Percentiles rank a stretch among this genome's conserved stretches.
phyloP scores from a whole-genome alignment of 2,888 invertebrate genomes.

The Saturnia japonica region DNA sequence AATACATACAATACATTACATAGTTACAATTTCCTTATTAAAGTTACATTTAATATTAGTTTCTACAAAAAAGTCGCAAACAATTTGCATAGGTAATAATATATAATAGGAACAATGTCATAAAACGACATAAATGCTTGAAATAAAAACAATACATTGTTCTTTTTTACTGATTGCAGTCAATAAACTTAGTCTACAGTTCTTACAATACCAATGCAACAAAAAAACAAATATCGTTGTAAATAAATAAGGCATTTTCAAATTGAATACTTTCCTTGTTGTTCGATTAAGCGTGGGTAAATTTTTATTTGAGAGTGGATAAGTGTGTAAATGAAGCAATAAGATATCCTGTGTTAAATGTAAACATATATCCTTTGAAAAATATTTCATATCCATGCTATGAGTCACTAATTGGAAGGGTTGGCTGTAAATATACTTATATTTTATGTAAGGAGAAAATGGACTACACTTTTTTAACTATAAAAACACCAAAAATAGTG shows the following conservation, averaged over 20 bases:
- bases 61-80: background rate
- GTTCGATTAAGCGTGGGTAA: background rate
- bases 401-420: too few relatives aligned
- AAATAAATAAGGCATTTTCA: background rate
- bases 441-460: too few relatives aligned
- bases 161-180: background rate
- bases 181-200: background rate
- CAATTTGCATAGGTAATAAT: background rate
- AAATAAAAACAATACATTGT: background rate
- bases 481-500: too few relatives aligned
- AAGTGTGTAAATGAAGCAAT: background rate
- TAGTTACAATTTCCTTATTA: background rate
- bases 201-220: background rate
- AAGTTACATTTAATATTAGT: background rate
- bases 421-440: too few relatives aligned
- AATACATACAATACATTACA: background rate
- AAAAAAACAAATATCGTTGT: background rate
- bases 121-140: background rate
- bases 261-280: background rate
- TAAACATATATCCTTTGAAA: background rate
- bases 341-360: background rate
- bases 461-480: too few relatives aligned
- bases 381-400: too few relatives aligned
- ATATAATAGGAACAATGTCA: slow-evolving; percentile 2
- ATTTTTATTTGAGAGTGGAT: background rate